A percentile compares a stretch with the other conserved stretches of the same genome.
phyloP scores from a whole-genome alignment of 2,113 vertebrate species.

The Syngnathus typhle region DNA sequence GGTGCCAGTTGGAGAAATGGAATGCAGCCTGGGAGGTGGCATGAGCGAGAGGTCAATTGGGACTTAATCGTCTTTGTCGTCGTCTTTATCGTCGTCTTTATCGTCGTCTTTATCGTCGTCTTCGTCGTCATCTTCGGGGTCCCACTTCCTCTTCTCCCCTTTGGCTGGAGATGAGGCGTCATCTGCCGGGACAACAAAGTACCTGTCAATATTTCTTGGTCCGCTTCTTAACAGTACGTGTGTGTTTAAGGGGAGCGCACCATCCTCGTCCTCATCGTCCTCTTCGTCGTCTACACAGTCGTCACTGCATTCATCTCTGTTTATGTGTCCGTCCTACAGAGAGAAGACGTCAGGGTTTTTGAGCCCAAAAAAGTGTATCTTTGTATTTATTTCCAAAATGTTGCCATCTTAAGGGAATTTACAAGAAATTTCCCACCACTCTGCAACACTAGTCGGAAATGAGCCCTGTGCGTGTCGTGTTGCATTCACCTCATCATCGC shows the following conservation, averaged over 20 bases:
- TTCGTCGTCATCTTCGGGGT: constrained; percentile 76
- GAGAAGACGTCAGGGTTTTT: not conserved
- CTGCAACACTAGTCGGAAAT: no score
- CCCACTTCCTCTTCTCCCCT: constrained; percentile 83
- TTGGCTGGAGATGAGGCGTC: constrained; percentile 62
- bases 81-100: constrained; percentile 73
- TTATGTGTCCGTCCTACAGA: constrained; percentile 56
- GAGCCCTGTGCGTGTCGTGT: not conserved
- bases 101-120: constrained; percentile 74
- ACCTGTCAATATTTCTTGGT: not conserved
- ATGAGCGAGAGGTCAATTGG: constrained; percentile 11
- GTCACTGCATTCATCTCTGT: constrained; percentile 63
- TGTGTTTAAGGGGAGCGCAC: constrained; percentile 1
- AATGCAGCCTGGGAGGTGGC: constrained; percentile 13
- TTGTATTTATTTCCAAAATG: no score
- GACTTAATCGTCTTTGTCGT: constrained; percentile 59
- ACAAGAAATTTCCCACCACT: not conserved
- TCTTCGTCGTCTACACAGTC: constrained; percentile 57
- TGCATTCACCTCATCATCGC: constrained; percentile 48
- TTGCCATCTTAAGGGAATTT: not conserved
- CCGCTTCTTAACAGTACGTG: not conserved
- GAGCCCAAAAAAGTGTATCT: no score
- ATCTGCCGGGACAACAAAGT: constrained; percentile 29
- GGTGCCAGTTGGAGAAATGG: constrained; percentile 6
- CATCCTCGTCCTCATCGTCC: constrained; percentile 53